Base-by-base conservation (phyloP, 2,113 vertebrate species). In the Ardeotis arabs region DNA sequence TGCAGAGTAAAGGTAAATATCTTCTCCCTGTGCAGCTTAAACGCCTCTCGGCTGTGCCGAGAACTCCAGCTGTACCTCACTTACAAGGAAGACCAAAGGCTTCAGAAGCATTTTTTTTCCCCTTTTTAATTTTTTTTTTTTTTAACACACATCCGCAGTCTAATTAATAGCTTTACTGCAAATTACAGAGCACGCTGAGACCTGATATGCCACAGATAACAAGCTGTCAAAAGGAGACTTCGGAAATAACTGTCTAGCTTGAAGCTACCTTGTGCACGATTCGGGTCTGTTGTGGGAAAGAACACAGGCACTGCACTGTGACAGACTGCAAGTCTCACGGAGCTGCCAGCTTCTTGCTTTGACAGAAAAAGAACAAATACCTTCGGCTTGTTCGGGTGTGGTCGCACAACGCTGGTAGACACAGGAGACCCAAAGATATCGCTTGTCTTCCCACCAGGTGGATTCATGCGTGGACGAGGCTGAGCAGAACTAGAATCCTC, bases 381-480 rank as follows among this genome's bases (percentile, higher is more conserved):
- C 99, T 99, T 99, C 86, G 99, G 99, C 87, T 99, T 99, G 96
- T 99, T 99, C 17, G 99, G 99, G 91, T 99, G 99, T 67, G 98
- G 97, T 94, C 97, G 95, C 28, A 96, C 97, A 29, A 97, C 94
- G 10, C 81, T 78, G 47, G 97, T 70, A 63, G 93, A 95, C 3
- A 98, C 97, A 10, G 97, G 96, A 84, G 98, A 97, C 14, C 98
- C 98, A 83, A 99, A 99, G 95, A 99, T 99, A 88, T 98, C 97
- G 64, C 97, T 99, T 72, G 95, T 86, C 66, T 96, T 98, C 84
- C 98, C 98, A 84, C 98, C 98, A 68, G 99, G 98, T 41, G 98
- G 98, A 60, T 98, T 94, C 58, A 97, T 69, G 81, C 97, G 98
- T 31, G 97, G 98, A 69, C 98, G 98, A 45, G 96, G 95, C 84